A percentile compares a stretch with the other conserved stretches of the same genome.
These are phyloP conservation scores for Lutjanus erythropterus DNA, from an alignment of 2,113 vertebrate species.

Conservation along the genomic window DNA sequence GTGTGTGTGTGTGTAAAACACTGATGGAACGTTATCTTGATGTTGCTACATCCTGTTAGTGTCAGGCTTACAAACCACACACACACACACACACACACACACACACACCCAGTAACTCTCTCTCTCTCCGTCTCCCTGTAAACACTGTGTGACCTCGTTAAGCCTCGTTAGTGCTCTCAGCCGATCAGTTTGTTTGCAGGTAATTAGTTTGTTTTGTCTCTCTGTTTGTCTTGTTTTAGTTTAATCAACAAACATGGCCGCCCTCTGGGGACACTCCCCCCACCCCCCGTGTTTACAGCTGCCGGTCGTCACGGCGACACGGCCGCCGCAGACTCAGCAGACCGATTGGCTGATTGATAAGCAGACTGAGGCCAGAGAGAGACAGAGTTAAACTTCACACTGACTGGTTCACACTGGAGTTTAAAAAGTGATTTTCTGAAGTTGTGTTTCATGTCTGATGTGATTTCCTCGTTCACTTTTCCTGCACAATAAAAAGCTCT, in stretches of 20 bases:
- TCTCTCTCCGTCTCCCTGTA: too few relatives aligned
- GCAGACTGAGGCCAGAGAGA: not conserved
- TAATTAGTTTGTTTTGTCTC: slow-evolving; percentile 79
- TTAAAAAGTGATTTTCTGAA: too few relatives aligned
- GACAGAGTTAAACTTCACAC: slow-evolving; percentile 1
- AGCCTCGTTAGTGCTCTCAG: slow-evolving; percentile 68
- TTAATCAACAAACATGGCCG: slow-evolving; percentile 66
- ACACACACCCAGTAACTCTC: too few relatives aligned
- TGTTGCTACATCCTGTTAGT: slow-evolving; percentile 22
- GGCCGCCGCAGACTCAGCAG: not conserved
- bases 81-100: slow-evolving; percentile 19
- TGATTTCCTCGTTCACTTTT: too few relatives aligned
- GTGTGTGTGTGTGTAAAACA: slow-evolving; percentile 19
- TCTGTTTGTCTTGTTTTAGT: slow-evolving; percentile 72
- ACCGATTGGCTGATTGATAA: slow-evolving; percentile 45
- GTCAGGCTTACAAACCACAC: not conserved
- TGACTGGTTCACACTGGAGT: too few relatives aligned
- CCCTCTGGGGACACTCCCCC: not conserved
- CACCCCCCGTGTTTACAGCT: slow-evolving; percentile 21
- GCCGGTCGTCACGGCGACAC: slow-evolving; percentile 27
- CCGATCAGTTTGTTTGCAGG: slow-evolving; percentile 66
- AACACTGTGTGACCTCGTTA: slow-evolving; percentile 69
- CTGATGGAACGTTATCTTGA: slow-evolving; percentile 40
- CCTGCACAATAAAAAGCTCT: too few relatives aligned
- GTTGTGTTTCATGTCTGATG: too few relatives aligned